Percentiles rank a stretch among this genome's conserved stretches.
Conservation (phyloP, 2,113 vertebrate genomes). For the Cacatua alba region DNA sequence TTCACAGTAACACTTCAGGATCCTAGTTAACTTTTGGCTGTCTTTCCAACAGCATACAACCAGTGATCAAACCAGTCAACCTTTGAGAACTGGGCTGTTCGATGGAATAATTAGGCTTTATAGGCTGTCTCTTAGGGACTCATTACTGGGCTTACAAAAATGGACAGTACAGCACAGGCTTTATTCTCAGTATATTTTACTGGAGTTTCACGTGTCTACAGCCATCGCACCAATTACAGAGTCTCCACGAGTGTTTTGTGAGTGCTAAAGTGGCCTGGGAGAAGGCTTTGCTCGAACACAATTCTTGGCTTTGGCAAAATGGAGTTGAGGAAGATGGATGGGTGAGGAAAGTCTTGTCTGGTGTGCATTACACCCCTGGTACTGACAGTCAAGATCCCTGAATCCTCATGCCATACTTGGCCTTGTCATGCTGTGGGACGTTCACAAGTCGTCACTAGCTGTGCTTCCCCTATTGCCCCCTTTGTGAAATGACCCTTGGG, state of each 20-base stretch:
- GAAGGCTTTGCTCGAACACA: not conserved
- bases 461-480: not conserved
- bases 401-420: not conserved
- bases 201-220: not conserved
- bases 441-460: accelerated
- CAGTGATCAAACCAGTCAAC: not conserved
- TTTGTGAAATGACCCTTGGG: not conserved
- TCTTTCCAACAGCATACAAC: not conserved
- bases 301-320: not conserved
- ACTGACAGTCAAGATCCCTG: not conserved
- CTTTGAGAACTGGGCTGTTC: not conserved
- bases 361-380: not conserved
- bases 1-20: not conserved
- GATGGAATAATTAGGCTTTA: not conserved
- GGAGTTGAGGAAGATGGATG: not conserved
- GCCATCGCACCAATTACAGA: not conserved
- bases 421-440: accelerated
- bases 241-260: not conserved
- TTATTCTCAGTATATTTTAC: not conserved
- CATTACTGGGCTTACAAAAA: not conserved
- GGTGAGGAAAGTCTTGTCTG: not conserved
- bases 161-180: not conserved
- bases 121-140: not conserved
- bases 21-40: not conserved
- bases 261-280: not conserved